A percentile compares a stretch with the other conserved stretches of the same genome.
phyloP scores from a whole-genome alignment of 2,113 vertebrate species.

The Corythornis madagascariensis region DNA sequence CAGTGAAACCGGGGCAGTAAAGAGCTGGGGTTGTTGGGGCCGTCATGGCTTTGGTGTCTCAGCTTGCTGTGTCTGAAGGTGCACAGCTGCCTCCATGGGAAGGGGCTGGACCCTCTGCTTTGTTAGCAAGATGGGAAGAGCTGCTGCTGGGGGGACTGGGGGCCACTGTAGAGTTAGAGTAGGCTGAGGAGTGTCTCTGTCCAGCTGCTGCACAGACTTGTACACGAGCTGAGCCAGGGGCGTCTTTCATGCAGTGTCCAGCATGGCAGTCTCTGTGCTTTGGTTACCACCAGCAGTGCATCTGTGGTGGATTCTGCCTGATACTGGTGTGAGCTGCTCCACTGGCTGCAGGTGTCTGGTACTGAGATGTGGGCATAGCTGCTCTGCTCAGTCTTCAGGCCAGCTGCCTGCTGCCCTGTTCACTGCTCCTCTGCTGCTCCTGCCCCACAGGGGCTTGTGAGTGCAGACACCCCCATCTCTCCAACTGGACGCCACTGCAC shows the following conservation, averaged over 20 bases:
- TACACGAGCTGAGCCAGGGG: neutral
- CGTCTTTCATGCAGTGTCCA: neutral
- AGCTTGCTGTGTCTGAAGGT: rapidly evolving
- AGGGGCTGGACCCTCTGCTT: rapidly evolving
- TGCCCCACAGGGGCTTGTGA: rapidly evolving
- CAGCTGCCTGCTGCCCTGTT: no score
- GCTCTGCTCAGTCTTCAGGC: rapidly evolving
- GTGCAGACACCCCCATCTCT: neutral
- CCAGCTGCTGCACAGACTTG: neutral
- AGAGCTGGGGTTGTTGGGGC: rapidly evolving
- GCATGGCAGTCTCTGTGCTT: neutral
- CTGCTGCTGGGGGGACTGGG: no score
- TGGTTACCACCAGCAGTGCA: rapidly evolving
- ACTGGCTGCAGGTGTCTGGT: neutral
- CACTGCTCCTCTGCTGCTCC: neutral
- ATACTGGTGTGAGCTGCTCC: rapidly evolving
- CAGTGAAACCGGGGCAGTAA: rapidly evolving
- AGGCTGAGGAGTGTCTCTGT: neutral
- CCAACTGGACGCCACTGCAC: conserved; percentile 22
- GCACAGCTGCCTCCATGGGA: neutral
- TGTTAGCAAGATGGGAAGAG: rapidly evolving
- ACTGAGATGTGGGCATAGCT: neutral
- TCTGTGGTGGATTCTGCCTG: neutral
- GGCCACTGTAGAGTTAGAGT: rapidly evolving
- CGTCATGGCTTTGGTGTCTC: rapidly evolving